Base-by-base conservation (phyloP, 2,888 invertebrate genomes). In the Strigamia crassipes region DNA sequence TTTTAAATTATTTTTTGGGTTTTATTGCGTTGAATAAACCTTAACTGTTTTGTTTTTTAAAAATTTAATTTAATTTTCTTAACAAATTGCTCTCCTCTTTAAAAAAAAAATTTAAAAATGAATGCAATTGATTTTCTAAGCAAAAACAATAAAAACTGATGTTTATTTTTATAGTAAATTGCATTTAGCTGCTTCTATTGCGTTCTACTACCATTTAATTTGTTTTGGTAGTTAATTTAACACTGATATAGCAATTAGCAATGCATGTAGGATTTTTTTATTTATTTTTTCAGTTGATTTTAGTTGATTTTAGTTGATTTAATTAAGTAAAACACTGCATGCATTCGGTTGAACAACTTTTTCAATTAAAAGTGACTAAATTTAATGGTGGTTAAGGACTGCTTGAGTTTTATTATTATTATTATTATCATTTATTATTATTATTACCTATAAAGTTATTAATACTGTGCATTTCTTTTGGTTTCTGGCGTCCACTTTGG, bases 401-500 rank as follows among this genome's bases (percentile, higher is more conserved):
- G 31, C 31, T 27, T 31, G 27, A 1, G 31, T 12, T 27, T 73
- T 73, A 27, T 23, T 73, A n/a, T 46, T 46, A 13, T 46, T 46
- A 46, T 46, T 46, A n/a, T 46, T 42, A 42, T 42, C 15, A 42
- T 42, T 51, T 18, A 56, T 56, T 56, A 18, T 56, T 56, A 56
- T 56, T 18, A 18, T 18, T 56, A 56, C 8, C 27, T 73, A 73
- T 12, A 78, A 38, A 42, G 31, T 77, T 41, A 80, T 46, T 80
- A 80, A 80, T 51, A 78, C 38, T 42, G 79, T 80, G 51, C 46
- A 80, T 80, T 80, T 80, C 80, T 80, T 80, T 80, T 80, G 80
- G 80, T 80, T 80, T 80, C 80, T 80, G 80, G 80, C 80, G 42
- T 80, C 80, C 80, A 80, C 80, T 31, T 80, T 42, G 56, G 42